phyloP scores from a whole-genome alignment of 2,888 invertebrate genomes.

The Hedya salicella region DNA sequence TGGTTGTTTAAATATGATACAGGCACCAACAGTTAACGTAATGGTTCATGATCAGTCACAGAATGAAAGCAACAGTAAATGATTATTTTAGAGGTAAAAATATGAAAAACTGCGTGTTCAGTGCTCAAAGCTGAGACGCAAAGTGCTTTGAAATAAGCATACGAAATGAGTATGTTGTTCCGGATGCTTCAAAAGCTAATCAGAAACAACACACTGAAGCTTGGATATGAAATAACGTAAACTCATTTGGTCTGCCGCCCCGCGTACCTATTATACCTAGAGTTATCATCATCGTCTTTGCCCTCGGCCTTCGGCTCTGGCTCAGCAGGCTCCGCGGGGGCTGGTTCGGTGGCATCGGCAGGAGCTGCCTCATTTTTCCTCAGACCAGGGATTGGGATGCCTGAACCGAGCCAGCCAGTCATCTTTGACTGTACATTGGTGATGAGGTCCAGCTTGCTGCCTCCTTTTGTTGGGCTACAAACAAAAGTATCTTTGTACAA shows the following conservation, averaged over 20 bases:
- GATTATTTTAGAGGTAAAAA: constrained; percentile 44
- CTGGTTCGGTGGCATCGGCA: constrained; percentile 70
- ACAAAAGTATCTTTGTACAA: neutral
- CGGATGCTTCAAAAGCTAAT: constrained; percentile 24
- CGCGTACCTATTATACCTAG: constrained; percentile 91
- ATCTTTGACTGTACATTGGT: constrained; percentile 94
- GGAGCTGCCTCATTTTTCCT: constrained; percentile 87
- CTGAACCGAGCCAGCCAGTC: constrained; percentile 93
- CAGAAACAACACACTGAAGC: constrained; percentile 46
- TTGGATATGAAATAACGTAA: constrained; percentile 55
- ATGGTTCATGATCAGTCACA: constrained; percentile 6
- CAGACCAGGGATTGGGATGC: constrained; percentile 90
- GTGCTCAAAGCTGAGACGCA: constrained; percentile 39
- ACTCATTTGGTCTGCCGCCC: constrained; percentile 85
- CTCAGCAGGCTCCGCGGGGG: constrained; percentile 74
- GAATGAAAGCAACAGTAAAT: constrained; percentile 31
- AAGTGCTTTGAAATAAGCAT: constrained; percentile 37
- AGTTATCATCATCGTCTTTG: constrained; percentile 94
- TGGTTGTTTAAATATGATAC: neutral
- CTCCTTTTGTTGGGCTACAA: constrained; percentile 88
- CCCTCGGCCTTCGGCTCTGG: constrained; percentile 71
- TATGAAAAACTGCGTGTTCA: constrained; percentile 43
- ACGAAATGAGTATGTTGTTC: constrained; percentile 48
- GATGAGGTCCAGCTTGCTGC: constrained; percentile 91
- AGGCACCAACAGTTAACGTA: constrained; percentile 12